A percentile compares a stretch with the other conserved stretches of the same genome.
These are phyloP conservation scores for Drosophila guanche DNA, from an alignment of 1,140 invertebrate species.

Conservation along the genomic window DNA sequence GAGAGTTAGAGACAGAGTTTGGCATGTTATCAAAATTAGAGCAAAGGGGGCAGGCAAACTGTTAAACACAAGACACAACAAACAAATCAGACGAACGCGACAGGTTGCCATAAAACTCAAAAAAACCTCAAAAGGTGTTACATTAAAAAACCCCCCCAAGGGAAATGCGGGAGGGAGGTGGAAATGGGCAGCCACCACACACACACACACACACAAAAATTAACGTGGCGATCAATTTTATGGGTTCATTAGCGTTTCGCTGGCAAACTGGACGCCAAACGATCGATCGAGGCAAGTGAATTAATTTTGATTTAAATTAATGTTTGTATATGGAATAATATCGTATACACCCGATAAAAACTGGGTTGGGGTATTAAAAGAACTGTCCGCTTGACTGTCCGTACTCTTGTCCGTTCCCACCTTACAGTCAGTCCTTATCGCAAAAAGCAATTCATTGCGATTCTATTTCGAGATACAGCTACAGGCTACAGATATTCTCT, in stretches of 20 bases:
- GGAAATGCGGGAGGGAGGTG: not conserved
- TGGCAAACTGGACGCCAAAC: constrained; percentile 50
- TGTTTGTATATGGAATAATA: constrained; percentile 58
- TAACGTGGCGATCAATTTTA: constrained; percentile 80
- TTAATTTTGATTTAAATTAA: constrained; percentile 77
- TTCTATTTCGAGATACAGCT: constrained; percentile 42
- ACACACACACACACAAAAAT: constrained; percentile 43
- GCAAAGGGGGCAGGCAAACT: constrained; percentile 8
- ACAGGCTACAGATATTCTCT: constrained; percentile 5
- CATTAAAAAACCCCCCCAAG: constrained; percentile 44
- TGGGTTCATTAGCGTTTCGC: constrained; percentile 70
- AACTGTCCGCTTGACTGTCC: constrained; percentile 2
- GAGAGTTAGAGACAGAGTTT: not conserved
- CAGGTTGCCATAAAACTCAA: constrained; percentile 55
- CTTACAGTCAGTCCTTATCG: constrained; percentile 37
- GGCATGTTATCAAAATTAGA: constrained; percentile 62
- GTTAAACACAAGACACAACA: constrained; percentile 35
- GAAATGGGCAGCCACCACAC: constrained; percentile 11
- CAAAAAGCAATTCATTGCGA: constrained; percentile 30
- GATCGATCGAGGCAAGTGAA: constrained; percentile 58
- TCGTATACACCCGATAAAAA: constrained; percentile 16
- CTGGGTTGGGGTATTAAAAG: constrained; percentile 25
- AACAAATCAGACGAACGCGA: constrained; percentile 5
- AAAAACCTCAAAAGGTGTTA: constrained; percentile 54
- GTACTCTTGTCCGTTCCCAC: constrained; percentile 2